Base-by-base conservation (phyloP, 2,113 vertebrate genomes). In the Centropristis striata region DNA sequence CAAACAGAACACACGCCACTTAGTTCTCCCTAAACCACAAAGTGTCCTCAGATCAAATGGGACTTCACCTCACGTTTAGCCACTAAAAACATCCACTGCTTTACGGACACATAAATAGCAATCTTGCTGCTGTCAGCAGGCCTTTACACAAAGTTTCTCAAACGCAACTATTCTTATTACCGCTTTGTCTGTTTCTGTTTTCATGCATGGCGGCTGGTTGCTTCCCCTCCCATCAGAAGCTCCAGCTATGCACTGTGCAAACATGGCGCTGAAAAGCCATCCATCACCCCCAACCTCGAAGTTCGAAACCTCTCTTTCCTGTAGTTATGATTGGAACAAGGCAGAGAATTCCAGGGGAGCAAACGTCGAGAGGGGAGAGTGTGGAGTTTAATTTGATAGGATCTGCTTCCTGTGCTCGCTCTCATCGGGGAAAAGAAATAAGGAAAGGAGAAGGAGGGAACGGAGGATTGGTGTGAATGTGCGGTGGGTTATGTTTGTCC, bases 311-410 rank as follows among this genome's bases (percentile, higher is more conserved):
- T 59, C 61, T 83, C 58, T 64, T 60, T 90, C 75, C 87, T 73
- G 60, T 51, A 85, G 87, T 92, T 92, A 67, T 83, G 87, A 88
- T 91, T 88, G 90, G 89, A 92, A 70, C 63, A 8, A 86, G 73
- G 64, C 25, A 2, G 54, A 71, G 78, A 64, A 86, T 83, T 84
- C 85, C 71, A 69, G 77, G 58, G 83, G 77, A 71, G 86, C 25
- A 12, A 84, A 73, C 32, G 71, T 73, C 50, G 32, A 39, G 53
- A 50, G 79, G 71, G 16, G 47, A 66, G 32, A 39, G 53, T 54
- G 79, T 73, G 16, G 47, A 66, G 61, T 87, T 87, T 73, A 49
- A 83, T 79, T 74, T 68, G 41, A 84, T 72, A 64, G 67, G 80
- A 63, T 75, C 70, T 53, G 23, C 76, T 81, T 84, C 44, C 66